Base-by-base conservation (phyloP, 2,888 invertebrate genomes). In the Leucozona laternaria region DNA sequence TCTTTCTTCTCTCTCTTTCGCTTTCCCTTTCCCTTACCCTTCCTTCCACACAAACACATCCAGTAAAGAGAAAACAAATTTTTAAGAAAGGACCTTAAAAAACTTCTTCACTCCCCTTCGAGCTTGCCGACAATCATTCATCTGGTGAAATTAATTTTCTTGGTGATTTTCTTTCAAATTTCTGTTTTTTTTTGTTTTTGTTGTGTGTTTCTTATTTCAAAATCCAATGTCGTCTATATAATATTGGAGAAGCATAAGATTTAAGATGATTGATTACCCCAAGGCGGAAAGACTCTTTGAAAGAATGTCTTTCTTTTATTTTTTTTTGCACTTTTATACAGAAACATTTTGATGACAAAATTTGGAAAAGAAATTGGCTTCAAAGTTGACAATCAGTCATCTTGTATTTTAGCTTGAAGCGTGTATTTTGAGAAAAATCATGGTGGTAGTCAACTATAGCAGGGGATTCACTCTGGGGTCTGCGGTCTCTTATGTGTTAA, bases 351-450 rank as follows among this genome's bases (percentile, higher is more conserved):
- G 40, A 60, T 75, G 79, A 70, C 75, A 79, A 55, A 62, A 79
- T 68, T 55, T 75, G 22, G 34, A 75, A 75, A 77, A 58, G 48
- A 40, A 79, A 50, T 48, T 58, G 57, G 62, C 50, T 57, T 43
- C 31, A 68, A 58, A 62, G 31, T 72, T 79, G 79, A 66, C 71
- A 80, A 80, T 76, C 84, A 76, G 76, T 75, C 70, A 84, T 84
- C 53, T 48, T 40, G 43, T 20, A n/a, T 28, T 64, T 60, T 53
- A 28, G 68, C 73, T 55, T 62, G 3, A 15, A 37, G 83, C 64
- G 22, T 68, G 2, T 15, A 34, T 22, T 37, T 17, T 4, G 20
- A 5, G 37, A 2, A 15, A 22, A 2, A 8, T 8, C 34, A 60
- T 10, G 37, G 22, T 1, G 22, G 37, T 40, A 7, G 13, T 37